phyloP scores from a whole-genome alignment of 2,797 vertebrate genomes.

The Enteromius argenteus region DNA sequence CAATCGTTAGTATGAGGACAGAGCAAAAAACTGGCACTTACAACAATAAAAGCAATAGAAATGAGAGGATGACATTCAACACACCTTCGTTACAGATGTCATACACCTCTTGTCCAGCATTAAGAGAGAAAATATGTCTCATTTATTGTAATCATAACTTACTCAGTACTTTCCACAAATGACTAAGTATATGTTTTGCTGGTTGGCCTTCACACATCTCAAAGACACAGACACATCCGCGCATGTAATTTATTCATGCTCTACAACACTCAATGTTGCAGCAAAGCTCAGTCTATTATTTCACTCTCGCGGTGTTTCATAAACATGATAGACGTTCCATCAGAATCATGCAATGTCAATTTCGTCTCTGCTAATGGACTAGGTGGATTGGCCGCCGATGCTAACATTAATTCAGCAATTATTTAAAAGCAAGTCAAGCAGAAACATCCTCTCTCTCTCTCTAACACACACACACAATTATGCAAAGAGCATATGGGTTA shows the following conservation, averaged over 20 bases:
- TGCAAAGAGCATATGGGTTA: slow-evolving; percentile 50
- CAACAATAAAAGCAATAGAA: slow-evolving; percentile 36
- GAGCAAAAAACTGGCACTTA: slow-evolving; percentile 32
- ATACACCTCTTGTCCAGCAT: slow-evolving; percentile 79
- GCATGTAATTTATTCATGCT: slow-evolving; percentile 52
- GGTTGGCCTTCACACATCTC: slow-evolving; percentile 45
- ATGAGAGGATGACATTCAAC: slow-evolving; percentile 67
- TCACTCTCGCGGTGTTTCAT: slow-evolving; percentile 50
- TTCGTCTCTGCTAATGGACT: slow-evolving; percentile 55
- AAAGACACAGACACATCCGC: slow-evolving; percentile 45
- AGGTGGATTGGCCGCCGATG: slow-evolving; percentile 55
- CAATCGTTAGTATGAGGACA: slow-evolving; percentile 31
- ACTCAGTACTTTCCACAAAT: slow-evolving; percentile 29
- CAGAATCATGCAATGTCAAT: slow-evolving; percentile 57
- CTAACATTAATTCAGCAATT: slow-evolving; percentile 64
- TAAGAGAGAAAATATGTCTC: slow-evolving; percentile 72
- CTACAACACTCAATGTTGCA: slow-evolving; percentile 34
- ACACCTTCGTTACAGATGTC: slow-evolving; percentile 80
- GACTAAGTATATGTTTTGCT: slow-evolving; percentile 24
- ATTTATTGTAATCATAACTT: slow-evolving; percentile 66
- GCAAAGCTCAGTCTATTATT: slow-evolving; percentile 50
- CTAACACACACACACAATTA: slow-evolving; percentile 49
- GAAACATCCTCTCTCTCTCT: slow-evolving; percentile 53
- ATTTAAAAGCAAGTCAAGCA: slow-evolving; percentile 64
- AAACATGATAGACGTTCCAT: slow-evolving; percentile 55